Evolutionary conservation across 2,888 invertebrate species (phyloP).

Genomic region (Saturnia japonica): DNA sequence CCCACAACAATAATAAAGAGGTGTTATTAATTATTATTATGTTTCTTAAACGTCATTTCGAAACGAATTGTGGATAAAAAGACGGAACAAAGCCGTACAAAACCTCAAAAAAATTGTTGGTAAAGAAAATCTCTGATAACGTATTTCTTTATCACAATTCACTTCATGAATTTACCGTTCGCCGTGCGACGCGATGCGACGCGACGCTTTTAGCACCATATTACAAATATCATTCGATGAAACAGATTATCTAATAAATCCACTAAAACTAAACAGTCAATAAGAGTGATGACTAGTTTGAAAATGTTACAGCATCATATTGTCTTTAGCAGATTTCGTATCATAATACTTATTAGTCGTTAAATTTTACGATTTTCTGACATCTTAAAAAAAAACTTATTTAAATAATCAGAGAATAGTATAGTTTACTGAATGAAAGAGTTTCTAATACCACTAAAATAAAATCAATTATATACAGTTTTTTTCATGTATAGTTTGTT

Average conservation of each 20-base stretch:
- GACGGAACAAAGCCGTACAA: not conserved
- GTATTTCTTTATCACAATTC: not conserved
- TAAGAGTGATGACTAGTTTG: constrained; percentile 23
- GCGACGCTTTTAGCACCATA: constrained; percentile 50
- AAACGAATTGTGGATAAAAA: not conserved
- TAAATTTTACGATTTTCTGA: not conserved
- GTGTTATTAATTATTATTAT: not conserved
- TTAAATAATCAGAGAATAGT: not conserved
- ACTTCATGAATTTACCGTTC: not conserved
- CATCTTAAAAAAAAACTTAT: not conserved
- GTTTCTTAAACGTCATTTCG: not conserved
- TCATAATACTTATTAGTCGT: not conserved
- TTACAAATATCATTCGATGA: constrained; percentile 35
- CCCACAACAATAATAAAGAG: not conserved
- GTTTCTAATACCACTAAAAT: not conserved
- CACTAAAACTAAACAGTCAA: constrained; percentile 23
- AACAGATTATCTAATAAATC: constrained; percentile 18
- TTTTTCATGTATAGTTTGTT: not conserved
- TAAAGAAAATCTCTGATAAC: not conserved
- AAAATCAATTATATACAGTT: not conserved
- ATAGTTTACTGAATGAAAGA: too few species aligned
- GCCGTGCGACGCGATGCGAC: constrained; percentile 5
- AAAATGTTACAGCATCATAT: constrained; percentile 21
- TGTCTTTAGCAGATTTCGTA: constrained; percentile 8
- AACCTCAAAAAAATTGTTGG: too few species aligned